Evolutionary conservation across 1,140 invertebrate species (phyloP), one percentile per base, ranked within the genome.

Genomic region (Calycopis cecrops): DNA sequence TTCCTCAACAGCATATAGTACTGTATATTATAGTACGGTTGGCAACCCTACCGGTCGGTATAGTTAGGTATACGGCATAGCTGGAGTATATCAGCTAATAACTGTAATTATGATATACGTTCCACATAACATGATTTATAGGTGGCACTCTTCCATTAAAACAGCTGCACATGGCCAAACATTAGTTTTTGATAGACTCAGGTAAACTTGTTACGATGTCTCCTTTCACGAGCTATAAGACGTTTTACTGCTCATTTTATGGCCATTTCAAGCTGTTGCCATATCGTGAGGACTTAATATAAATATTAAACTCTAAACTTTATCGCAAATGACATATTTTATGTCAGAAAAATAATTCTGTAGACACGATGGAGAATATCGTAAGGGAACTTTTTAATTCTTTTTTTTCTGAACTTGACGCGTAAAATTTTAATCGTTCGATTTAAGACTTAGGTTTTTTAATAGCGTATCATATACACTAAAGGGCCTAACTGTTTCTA

Each of bases 141-240:
- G 10, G 17, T 33, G 35, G 12, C 14, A 14, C 35, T 11, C 49
- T 7, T 1, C 33, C 3, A 35, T 28, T 35, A 51, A 35, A 17
- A 11, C n/a, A 51, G 35, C 49, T 16, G 33, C 33, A 35, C 49
- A 11, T 37, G 35, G 17, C 49, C 35, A n/a, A 50, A 48, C 47
- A 52, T 60, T 60, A 56, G 59, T 60, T 56, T 60, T 60, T 60
- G 54, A 60, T 57, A 56, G 59, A 60, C 59, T 52, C 21, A 42
- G 14, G 14, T 16, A 53, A 53, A 42, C 33, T 53, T 38, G 38
- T 53, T 42, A 40, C 34, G 48, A 35, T 51, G 14, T 53, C 28
- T 14, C 52, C 42, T 53, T 53, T 53, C 52, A 33, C 42, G 42
- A 34, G 42, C 40, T 44, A 40, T 42, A 53, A 53, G 42, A 33